Base-by-base conservation (phyloP, 2,113 vertebrate genomes). In the Sebastes schlegelii region DNA sequence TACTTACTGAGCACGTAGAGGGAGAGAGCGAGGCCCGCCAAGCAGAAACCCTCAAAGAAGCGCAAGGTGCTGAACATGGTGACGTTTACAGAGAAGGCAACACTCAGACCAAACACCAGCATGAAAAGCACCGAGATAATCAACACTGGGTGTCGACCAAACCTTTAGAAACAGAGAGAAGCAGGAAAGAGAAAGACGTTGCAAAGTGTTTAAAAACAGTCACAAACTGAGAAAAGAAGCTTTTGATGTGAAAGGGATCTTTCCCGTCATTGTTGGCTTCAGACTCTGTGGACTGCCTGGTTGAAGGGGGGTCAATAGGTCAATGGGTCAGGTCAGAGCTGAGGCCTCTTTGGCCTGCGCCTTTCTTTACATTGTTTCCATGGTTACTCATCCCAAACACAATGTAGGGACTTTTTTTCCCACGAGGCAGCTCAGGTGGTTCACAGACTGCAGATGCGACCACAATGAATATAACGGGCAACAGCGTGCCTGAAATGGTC, bases 31-130 rank as follows among this genome's bases (percentile, higher is more conserved):
- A 99, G 97, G 87, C 98, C 98, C 79, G 98, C 98, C 94, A 99
- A 96, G 94, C 97, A 99, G 94, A 99, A 99, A 75, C 98, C 98
- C 94, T 99, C 98, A 69, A 99, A 99, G 96, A 99, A 99, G 90
- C 98, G 97, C 93, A 99, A 95, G 54, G 98, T 98, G 97, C 98
- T 99, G 96, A 99, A 99, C 97, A 99, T 98, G 48, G 97, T 97
- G 94, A 98, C 97, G 16, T 99, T 97, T 89, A 97, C 95, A 0
- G 98, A 99, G 87, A 99, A 97, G 23, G 98, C 97, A 85, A 99
- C 97, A 0, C 96, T 95, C 92, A 99, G 92, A 85, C 98, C 98
- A 84, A 99, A 99, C 91, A 97, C 92, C 92, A 99, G 95, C 92
- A 98, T 97, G 95, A 99, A 96, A 80, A 98, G 90, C 84, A 98